Conservation (phyloP, 2,113 vertebrate genomes). For the Coptodon bakossiorum region DNA sequence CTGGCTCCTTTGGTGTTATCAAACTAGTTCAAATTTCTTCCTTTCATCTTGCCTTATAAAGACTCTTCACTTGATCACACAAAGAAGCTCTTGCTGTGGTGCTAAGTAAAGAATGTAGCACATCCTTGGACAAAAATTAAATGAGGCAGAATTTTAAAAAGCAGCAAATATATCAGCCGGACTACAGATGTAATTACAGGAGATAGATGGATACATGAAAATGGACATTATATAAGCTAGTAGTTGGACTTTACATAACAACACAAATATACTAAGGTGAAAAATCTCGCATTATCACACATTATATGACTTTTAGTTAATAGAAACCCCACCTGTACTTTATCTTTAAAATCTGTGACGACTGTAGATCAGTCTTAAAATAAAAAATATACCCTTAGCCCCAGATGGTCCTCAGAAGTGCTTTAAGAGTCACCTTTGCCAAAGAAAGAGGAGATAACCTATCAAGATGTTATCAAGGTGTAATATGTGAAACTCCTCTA, state of each 20-base stretch:
- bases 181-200: not conserved
- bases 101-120: not conserved
- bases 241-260: not conserved
- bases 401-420: not conserved
- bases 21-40: constrained; percentile 37
- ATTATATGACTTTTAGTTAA: not conserved
- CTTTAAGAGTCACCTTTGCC: not conserved
- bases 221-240: not conserved
- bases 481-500: not conserved
- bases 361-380: not conserved
- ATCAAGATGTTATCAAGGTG: constrained; percentile 4
- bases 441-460: not conserved
- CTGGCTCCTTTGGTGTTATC: constrained; percentile 38
- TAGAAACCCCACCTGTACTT: not conserved
- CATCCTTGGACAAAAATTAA: not conserved
- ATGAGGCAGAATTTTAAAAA: not conserved
- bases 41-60: constrained; percentile 44
- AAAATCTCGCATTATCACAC: not conserved
- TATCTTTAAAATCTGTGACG: not conserved
- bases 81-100: constrained; percentile 9
- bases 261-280: not conserved
- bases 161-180: not conserved
- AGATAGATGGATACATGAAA: not conserved
- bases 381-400: not conserved
- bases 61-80: constrained; percentile 32